phyloP scores from a whole-genome alignment of 2,888 invertebrate species.

The Brachypalpus laphriformis region DNA sequence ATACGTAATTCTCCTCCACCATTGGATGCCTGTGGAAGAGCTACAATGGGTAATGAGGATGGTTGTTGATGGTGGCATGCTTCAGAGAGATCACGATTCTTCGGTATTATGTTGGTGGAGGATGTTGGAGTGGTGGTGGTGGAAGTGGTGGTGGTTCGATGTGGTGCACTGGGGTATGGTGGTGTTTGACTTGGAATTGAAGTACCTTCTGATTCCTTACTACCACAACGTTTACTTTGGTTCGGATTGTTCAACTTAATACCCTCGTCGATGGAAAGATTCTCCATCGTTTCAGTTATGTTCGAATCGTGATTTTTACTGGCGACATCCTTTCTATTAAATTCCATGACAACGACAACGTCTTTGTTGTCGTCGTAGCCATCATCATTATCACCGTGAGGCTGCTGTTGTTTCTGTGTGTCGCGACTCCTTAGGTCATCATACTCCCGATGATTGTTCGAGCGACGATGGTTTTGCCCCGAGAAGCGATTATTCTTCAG shows the following conservation, averaged over 20 bases:
- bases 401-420: conserved; percentile 4
- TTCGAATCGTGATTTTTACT: conserved; percentile 6
- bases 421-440: conserved; percentile 7
- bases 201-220: conserved; percentile 51
- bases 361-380: conserved; percentile 57
- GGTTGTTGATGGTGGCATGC: conserved; percentile 49
- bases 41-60: conserved; percentile 48
- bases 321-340: conserved; percentile 1
- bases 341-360: conserved; percentile 35
- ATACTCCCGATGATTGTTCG: conserved; percentile 30
- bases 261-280: conserved; percentile 27
- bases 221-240: conserved; percentile 34
- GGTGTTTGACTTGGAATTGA: conserved; percentile 28
- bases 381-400: not conserved
- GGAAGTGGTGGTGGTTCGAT: conserved; percentile 31
- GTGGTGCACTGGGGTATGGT: conserved; percentile 40
- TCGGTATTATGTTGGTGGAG: conserved; percentile 46
- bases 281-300: conserved; percentile 30
- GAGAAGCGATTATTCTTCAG: conserved; percentile 35
- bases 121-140: conserved; percentile 25
- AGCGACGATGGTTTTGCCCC: conserved; percentile 3
- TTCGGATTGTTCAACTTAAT: conserved; percentile 23
- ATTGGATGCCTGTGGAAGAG: conserved; percentile 41
- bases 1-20: conserved; percentile 26
- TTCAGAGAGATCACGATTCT: conserved; percentile 52